phyloP scores from a whole-genome alignment of 2,797 vertebrate genomes.

The Mastacembelus armatus region DNA sequence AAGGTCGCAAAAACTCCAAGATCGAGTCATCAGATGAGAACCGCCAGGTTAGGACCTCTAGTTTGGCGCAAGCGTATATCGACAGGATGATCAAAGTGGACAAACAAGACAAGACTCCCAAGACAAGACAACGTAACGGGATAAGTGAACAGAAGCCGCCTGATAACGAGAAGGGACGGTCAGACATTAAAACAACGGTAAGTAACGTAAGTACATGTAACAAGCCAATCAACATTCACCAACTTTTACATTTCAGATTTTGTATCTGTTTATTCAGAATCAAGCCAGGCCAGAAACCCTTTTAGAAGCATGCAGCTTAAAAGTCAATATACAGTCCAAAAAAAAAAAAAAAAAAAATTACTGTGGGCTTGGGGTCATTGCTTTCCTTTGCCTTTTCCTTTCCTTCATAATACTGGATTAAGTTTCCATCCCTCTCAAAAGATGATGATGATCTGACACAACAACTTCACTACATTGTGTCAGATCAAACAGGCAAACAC shows the following conservation, averaged over 20 bases:
- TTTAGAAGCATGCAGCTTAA: not conserved
- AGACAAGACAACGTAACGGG: constrained; percentile 71
- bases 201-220: constrained; percentile 48
- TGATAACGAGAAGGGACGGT: constrained; percentile 83
- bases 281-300: not conserved
- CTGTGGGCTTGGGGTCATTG: constrained; percentile 28
- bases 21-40: constrained; percentile 81
- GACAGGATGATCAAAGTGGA: constrained; percentile 97
- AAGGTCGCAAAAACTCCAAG: constrained; percentile 90
- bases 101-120: constrained; percentile 89
- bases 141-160: constrained; percentile 73
- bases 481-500: constrained; percentile 68
- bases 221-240: not conserved
- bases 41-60: constrained; percentile 78
- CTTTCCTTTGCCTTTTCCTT: constrained; percentile 48
- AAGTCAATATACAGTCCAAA: constrained; percentile 5
- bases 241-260: not conserved
- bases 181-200: constrained; percentile 84
- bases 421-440: constrained; percentile 65
- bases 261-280: constrained; percentile 4
- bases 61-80: constrained; percentile 89
- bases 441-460: constrained; percentile 73
- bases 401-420: constrained; percentile 55
- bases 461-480: constrained; percentile 67
- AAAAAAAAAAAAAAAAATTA: not conserved